phyloP scores from a whole-genome alignment of 2,113 vertebrate genomes.

The Laticauda laticaudata region DNA sequence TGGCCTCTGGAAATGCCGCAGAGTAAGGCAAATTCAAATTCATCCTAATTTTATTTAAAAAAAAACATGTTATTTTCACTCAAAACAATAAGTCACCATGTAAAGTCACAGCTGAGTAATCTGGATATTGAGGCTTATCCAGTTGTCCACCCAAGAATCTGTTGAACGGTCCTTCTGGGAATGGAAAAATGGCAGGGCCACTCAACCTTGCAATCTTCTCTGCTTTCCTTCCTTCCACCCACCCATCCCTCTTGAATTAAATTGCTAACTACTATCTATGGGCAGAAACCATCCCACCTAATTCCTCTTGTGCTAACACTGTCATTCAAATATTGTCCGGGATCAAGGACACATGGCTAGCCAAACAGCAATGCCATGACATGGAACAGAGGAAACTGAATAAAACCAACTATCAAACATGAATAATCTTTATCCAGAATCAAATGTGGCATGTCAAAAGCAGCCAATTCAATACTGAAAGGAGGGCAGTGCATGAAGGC shows the following conservation, averaged over 20 bases:
- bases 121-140: neutral
- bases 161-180: neutral
- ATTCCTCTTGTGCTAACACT: neutral
- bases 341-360: neutral
- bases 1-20: neutral
- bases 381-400: neutral
- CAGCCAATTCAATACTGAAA: neutral
- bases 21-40: neutral
- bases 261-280: neutral
- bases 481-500: neutral
- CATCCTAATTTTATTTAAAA: neutral
- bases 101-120: neutral
- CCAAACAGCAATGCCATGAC: neutral
- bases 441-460: neutral
- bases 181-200: neutral
- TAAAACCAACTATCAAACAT: fast-evolving
- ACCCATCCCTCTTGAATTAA: neutral
- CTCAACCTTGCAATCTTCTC: neutral
- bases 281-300: neutral
- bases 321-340: neutral
- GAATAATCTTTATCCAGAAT: neutral
- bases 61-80: neutral
- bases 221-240: neutral
- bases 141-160: neutral
- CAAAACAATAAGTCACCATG: neutral